Evolutionary conservation across 1,140 invertebrate species (phyloP).

Genomic region (Platyscapa corneri): DNA sequence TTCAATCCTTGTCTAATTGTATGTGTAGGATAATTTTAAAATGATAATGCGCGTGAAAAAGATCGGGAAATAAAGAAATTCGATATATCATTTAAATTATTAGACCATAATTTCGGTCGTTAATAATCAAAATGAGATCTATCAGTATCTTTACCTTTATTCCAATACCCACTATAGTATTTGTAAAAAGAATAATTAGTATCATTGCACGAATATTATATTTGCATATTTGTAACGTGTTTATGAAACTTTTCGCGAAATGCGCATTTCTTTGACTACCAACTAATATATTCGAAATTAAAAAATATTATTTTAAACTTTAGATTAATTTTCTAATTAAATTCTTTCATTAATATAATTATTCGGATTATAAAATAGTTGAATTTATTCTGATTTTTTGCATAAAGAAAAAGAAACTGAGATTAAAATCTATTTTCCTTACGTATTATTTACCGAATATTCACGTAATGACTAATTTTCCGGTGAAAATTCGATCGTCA

Average conservation of each 20-base stretch:
- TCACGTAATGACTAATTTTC: conserved; percentile 13
- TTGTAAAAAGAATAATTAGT: not conserved
- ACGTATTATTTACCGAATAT: not conserved
- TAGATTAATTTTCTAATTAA: not conserved
- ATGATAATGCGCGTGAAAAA: not conserved
- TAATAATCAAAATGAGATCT: not conserved
- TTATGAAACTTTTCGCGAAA: not conserved
- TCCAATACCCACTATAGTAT: not conserved
- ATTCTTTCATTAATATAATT: not conserved
- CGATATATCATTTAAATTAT: not conserved
- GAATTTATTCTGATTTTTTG: not conserved
- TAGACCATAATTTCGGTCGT: not conserved
- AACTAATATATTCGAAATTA: not conserved
- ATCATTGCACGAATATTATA: not conserved
- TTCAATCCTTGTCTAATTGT: too few species aligned
- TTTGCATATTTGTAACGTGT: not conserved
- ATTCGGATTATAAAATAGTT: not conserved
- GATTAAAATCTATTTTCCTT: conserved; percentile 1
- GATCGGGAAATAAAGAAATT: not conserved
- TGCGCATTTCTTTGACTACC: not conserved
- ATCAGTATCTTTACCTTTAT: not conserved
- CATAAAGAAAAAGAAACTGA: not conserved
- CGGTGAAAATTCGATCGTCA: not conserved
- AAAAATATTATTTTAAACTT: not conserved
- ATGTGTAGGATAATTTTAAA: too few species aligned